A percentile compares a stretch with the other conserved stretches of the same genome.
Evolutionary conservation across 2,888 invertebrate genomes (phyloP).

Genomic region (Encarsia formosa): DNA sequence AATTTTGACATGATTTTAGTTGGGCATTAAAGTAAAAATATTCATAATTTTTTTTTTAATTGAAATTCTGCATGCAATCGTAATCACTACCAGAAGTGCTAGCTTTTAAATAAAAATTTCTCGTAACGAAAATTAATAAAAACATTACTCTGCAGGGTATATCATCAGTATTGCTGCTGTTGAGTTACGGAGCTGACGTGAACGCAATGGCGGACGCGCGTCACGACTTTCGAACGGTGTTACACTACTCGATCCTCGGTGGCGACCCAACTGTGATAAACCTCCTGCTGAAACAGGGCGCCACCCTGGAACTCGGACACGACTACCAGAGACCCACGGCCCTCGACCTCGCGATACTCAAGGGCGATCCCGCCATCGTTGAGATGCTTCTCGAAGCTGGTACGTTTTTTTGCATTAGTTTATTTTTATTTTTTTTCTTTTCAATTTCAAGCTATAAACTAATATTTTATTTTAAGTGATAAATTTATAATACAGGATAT

Average conservation of each 20-base stretch:
- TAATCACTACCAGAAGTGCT: too few species aligned
- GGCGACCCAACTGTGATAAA: conserved; percentile 70
- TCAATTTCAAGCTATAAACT: neutral
- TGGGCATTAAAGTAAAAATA: too few species aligned
- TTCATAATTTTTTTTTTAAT: too few species aligned
- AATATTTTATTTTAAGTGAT: too few species aligned
- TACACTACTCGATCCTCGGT: conserved; percentile 83
- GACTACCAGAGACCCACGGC: conserved; percentile 72
- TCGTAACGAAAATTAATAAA: too few species aligned
- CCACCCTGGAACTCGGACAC: conserved; percentile 62
- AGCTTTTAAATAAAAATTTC: too few species aligned
- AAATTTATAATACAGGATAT: too few species aligned
- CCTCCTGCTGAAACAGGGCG: conserved; percentile 77
- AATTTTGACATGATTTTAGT: too few species aligned
- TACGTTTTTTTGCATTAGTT: conserved; percentile 39
- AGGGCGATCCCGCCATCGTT: conserved; percentile 72
- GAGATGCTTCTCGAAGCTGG: conserved; percentile 66
- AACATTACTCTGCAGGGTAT: conserved; percentile 60
- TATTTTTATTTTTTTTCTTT: too few species aligned
- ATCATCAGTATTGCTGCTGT: conserved; percentile 69
- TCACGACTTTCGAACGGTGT: conserved; percentile 80
- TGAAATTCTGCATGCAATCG: too few species aligned
- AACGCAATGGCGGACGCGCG: conserved; percentile 82
- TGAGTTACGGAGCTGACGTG: conserved; percentile 79
- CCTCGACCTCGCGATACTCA: conserved; percentile 79